phyloP scores from a whole-genome alignment of 2,888 invertebrate genomes.

The Xestia c-nigrum region DNA sequence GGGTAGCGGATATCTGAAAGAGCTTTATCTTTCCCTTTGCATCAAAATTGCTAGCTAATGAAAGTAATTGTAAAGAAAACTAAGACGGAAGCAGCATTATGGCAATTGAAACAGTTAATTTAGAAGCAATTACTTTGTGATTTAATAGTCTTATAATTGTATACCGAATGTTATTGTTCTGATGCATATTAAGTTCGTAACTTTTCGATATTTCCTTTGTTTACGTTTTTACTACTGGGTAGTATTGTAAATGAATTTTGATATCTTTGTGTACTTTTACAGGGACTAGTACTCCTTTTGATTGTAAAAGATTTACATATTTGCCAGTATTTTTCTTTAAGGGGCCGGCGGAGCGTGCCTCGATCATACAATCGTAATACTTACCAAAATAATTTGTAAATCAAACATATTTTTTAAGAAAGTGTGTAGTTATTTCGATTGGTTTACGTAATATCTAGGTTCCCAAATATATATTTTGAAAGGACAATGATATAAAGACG shows the following conservation, averaged over 20 bases:
- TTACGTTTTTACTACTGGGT: neutral
- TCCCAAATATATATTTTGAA: no score
- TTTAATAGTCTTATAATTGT: conserved; percentile 19
- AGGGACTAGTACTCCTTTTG: neutral
- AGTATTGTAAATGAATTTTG: neutral
- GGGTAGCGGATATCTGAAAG: neutral
- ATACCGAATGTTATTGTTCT: neutral
- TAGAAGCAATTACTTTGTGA: neutral
- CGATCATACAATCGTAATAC: no score
- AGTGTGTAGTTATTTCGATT: no score
- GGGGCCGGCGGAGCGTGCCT: no score
- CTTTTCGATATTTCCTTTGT: neutral
- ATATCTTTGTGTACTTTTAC: neutral
- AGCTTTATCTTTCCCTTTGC: conserved; percentile 2
- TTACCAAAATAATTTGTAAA: no score
- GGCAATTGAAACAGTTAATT: neutral
- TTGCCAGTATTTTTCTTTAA: neutral
- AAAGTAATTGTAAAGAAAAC: neutral
- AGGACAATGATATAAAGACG: no score
- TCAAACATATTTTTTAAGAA: no score
- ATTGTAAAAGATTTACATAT: neutral
- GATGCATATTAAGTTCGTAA: no score
- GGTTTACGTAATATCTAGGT: no score
- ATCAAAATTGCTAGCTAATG: conserved; percentile 8
- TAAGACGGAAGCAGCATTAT: neutral